A percentile compares a stretch with the other conserved stretches of the same genome.
Evolutionary conservation across 2,113 vertebrate species (phyloP).

Genomic region (Labeo rohita): DNA sequence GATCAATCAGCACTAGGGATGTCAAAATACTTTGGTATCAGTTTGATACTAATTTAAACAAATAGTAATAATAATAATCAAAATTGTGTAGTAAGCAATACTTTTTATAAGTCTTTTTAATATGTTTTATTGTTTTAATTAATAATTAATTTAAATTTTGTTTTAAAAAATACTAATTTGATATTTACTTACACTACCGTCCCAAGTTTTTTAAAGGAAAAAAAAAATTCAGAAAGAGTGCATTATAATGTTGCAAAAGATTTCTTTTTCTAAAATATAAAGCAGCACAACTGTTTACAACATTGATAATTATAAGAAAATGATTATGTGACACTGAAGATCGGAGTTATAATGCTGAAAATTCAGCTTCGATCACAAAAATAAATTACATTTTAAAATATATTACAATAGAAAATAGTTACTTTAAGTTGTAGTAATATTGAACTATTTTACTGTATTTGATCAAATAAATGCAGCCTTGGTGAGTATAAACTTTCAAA

Average conservation of each 20-base stretch:
- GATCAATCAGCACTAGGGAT: slow-evolving; percentile 17
- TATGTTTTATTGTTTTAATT: no score
- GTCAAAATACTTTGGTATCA: neutral
- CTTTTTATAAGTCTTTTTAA: no score
- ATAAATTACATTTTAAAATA: neutral
- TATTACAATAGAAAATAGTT: neutral
- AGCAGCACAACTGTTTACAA: neutral
- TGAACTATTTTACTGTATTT: neutral
- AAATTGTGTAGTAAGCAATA: neutral
- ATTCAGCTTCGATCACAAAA: neutral
- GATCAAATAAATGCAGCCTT: neutral
- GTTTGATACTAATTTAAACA: neutral
- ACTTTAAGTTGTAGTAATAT: neutral
- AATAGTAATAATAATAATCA: no score
- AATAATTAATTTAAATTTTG: no score
- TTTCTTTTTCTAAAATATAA: neutral
- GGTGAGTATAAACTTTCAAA: neutral
- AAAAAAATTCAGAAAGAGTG: no score
- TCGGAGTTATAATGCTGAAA: neutral
- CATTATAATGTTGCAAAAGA: neutral
- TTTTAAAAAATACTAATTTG: neutral
- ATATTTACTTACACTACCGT: no score
- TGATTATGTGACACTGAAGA: neutral
- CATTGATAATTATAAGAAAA: neutral
- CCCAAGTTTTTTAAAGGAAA: no score